phyloP scores from a whole-genome alignment of 2,113 vertebrate genomes.

The Merops nubicus region DNA sequence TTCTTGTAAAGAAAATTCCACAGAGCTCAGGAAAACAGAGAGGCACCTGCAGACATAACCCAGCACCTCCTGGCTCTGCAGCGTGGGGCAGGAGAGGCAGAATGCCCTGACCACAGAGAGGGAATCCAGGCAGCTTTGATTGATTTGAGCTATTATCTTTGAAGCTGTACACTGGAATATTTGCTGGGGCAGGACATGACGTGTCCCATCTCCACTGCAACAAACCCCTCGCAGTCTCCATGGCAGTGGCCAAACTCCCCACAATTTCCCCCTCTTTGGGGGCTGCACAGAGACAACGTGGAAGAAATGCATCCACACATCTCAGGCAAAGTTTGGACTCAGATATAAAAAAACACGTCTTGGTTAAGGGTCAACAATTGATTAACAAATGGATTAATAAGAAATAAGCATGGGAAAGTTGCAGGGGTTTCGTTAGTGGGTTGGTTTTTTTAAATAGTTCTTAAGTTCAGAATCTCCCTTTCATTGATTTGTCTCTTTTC shows the following conservation, averaged over 20 bases:
- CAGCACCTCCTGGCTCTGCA: neutral
- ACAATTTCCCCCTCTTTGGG: rapidly evolving
- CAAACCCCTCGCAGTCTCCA: rapidly evolving
- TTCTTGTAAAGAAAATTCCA: neutral
- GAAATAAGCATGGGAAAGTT: neutral
- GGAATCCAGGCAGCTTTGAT: too few species aligned
- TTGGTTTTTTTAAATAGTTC: neutral
- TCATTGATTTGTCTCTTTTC: neutral
- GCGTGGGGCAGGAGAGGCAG: neutral
- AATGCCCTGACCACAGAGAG: rapidly evolving
- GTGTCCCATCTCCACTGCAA: neutral
- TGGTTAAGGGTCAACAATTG: neutral
- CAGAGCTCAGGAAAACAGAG: neutral
- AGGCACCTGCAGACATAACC: rapidly evolving
- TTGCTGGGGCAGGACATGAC: neutral
- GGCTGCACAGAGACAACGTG: neutral
- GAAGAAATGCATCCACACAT: rapidly evolving
- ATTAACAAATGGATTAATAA: neutral
- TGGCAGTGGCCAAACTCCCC: neutral
- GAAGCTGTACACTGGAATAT: rapidly evolving
- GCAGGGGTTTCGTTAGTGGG: rapidly evolving
- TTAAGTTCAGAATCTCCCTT: neutral
- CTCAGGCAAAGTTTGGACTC: neutral
- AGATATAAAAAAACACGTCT: neutral
- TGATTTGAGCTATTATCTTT: neutral